Conservation (phyloP, 2,797 vertebrate genomes). For the Lepilemur septentrionalis region DNA sequence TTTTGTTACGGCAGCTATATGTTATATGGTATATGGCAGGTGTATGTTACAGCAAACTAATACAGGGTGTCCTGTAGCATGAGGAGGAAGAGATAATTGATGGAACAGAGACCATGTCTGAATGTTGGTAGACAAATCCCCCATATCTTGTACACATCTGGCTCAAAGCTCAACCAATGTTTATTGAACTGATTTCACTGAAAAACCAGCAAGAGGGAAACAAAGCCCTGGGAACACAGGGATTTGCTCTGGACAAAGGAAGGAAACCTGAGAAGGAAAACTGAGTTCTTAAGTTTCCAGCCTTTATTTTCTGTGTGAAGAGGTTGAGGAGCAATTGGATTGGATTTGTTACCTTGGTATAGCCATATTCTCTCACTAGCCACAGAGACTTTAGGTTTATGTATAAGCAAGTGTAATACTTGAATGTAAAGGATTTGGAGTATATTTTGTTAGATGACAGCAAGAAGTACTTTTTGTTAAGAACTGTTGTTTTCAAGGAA, state of each 20-base stretch:
- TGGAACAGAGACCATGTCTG: background rate
- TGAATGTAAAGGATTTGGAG: background rate
- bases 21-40: too few species aligned
- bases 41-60: background rate
- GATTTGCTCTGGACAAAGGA: background rate
- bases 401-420: background rate
- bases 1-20: background rate
- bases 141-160: background rate
- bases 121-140: background rate
- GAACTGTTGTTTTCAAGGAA: background rate
- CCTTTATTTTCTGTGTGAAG: background rate
- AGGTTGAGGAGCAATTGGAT: background rate
- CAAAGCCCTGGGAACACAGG: background rate
- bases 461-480: background rate
- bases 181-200: background rate
- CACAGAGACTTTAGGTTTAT: background rate
- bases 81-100: rapidly evolving
- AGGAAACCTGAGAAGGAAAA: background rate
- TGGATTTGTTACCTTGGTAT: background rate
- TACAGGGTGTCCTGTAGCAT: too few species aligned
- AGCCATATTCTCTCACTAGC: background rate
- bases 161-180: background rate
- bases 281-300: background rate
- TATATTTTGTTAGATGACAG: background rate
- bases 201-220: background rate